Conservation (phyloP, 2,888 invertebrate genomes). For the Drosophila emarginata region DNA sequence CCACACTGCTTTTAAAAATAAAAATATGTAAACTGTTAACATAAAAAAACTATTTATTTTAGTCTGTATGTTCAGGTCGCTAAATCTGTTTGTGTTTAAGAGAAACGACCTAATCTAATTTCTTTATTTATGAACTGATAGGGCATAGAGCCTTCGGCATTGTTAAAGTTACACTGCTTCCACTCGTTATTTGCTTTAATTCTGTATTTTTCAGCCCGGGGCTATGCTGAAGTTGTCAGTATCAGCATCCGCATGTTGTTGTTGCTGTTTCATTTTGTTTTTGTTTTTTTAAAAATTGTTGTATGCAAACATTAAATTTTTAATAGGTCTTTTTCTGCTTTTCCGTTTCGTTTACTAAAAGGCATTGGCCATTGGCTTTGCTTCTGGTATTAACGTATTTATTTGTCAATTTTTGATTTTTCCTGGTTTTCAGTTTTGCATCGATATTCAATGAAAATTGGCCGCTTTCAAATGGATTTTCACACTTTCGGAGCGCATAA, state of each 20-base stretch:
- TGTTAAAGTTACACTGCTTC: background rate
- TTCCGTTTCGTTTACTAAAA: slow-evolving; percentile 29
- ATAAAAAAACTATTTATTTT: too few relatives aligned
- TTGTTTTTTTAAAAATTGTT: slow-evolving; percentile 58
- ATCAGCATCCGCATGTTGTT: slow-evolving; percentile 12
- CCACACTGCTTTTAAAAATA: too few relatives aligned
- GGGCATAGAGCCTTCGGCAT: background rate
- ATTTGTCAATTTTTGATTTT: slow-evolving; percentile 25
- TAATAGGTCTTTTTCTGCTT: slow-evolving; percentile 50
- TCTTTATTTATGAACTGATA: background rate
- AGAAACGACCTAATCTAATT: too few relatives aligned
- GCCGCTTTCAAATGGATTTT: slow-evolving; percentile 39
- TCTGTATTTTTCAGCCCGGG: slow-evolving; percentile 9
- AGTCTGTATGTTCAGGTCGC: too few relatives aligned
- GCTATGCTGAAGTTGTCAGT: slow-evolving; percentile 7
- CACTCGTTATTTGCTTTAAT: background rate
- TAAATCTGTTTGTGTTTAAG: too few relatives aligned
- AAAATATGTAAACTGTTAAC: too few relatives aligned
- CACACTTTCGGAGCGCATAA: slow-evolving; percentile 39
- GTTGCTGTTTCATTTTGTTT: slow-evolving; percentile 31
- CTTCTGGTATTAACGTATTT: slow-evolving; percentile 26
- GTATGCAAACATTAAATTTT: slow-evolving; percentile 72
- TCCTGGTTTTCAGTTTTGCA: background rate
- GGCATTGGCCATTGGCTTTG: slow-evolving; percentile 20
- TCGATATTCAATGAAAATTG: slow-evolving; percentile 24